Evolutionary conservation across 2,113 vertebrate species (phyloP).

Genomic region (Anseranas semipalmata): DNA sequence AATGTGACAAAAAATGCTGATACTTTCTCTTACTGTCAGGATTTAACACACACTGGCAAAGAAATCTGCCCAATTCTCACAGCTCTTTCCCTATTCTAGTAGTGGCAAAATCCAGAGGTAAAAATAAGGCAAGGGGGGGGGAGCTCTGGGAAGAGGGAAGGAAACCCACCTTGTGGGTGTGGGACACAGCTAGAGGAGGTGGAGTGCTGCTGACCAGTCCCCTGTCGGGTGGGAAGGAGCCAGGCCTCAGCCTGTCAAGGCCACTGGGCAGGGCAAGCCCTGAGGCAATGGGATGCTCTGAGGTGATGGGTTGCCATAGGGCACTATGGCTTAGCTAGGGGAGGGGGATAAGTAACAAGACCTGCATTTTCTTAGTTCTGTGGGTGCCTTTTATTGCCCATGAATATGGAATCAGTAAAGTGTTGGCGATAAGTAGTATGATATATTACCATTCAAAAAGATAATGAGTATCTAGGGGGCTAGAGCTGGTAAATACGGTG

Average conservation of each 20-base stretch:
- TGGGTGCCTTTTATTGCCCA: background rate
- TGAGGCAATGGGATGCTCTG: accelerated
- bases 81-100: background rate
- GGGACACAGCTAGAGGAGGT: background rate
- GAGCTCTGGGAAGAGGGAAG: background rate
- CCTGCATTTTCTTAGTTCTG: background rate
- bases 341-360: background rate
- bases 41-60: background rate
- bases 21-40: background rate
- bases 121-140: accelerated
- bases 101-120: background rate
- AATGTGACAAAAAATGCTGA: background rate
- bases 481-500: background rate
- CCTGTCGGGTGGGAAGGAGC: background rate
- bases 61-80: background rate
- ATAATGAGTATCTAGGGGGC: background rate
- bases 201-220: background rate
- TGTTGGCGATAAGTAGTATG: background rate
- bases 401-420: background rate
- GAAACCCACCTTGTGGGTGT: background rate
- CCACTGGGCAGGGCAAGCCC: background rate
- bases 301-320: accelerated
- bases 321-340: background rate
- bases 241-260: background rate
- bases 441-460: background rate